Conservation (phyloP, 2,888 invertebrate genomes). For the Oscheius sp. region DNA sequence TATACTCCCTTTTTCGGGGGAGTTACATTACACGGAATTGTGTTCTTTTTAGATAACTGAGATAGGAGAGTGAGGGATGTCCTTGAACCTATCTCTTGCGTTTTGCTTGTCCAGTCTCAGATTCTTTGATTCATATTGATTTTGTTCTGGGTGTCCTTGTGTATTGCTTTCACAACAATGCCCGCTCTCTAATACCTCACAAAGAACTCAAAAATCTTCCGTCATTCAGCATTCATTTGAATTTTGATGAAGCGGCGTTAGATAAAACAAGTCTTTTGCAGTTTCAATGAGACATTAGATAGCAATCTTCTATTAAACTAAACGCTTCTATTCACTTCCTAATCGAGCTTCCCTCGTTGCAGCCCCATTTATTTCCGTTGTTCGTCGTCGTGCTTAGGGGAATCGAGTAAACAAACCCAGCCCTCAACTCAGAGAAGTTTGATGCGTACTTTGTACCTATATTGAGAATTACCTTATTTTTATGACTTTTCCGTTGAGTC, state of each 20-base stretch:
- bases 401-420: neutral
- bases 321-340: constrained; percentile 12
- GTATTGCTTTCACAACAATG: too few species aligned
- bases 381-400: neutral
- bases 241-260: too few species aligned
- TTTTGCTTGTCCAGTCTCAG: too few species aligned
- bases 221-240: too few species aligned
- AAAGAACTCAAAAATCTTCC: too few species aligned
- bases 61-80: too few species aligned
- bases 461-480: neutral
- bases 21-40: too few species aligned
- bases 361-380: neutral
- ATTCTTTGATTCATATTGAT: too few species aligned
- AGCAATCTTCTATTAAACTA: constrained; percentile 20
- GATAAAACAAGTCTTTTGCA: neutral
- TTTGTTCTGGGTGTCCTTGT: too few species aligned
- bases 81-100: too few species aligned
- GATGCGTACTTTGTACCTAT: constrained; percentile 9
- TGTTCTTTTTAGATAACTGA: too few species aligned
- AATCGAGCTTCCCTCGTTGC: constrained; percentile 5
- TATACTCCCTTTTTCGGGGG: neutral
- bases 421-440: neutral
- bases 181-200: too few species aligned
- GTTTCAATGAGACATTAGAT: constrained; percentile 14
- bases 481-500: constrained; percentile 1